Percentiles rank a stretch among this genome's conserved stretches.
phyloP scores from a whole-genome alignment of 92 coral and sea anemone species.

The Zoanthus sociatus region DNA sequence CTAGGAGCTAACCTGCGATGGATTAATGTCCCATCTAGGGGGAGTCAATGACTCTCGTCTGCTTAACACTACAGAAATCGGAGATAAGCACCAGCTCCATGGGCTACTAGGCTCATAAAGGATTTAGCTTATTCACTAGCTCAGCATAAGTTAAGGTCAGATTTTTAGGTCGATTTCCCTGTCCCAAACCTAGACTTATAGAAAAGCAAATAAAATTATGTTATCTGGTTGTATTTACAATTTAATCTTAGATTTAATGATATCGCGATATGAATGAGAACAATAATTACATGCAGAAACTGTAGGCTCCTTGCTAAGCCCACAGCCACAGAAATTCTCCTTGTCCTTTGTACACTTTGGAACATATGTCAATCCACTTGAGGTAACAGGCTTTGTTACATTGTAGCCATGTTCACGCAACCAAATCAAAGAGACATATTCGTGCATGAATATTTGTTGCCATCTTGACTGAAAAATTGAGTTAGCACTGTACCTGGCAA shows the following conservation, averaged over 20 bases:
- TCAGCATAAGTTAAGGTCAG: no score
- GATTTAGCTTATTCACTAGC: no score
- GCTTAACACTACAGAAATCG: no score
- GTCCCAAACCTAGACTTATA: not conserved
- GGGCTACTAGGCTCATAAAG: no score
- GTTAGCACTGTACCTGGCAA: constrained; percentile 31
- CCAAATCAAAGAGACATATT: constrained; percentile 37
- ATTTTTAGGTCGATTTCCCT: not conserved
- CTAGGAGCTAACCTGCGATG: no score
- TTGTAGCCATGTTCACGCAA: constrained; percentile 41
- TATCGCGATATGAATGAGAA: constrained; percentile 15
- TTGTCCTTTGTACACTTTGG: constrained; percentile 10
- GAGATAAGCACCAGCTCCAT: no score
- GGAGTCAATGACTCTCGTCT: no score
- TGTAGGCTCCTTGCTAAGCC: constrained; percentile 9
- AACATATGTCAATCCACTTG: constrained; percentile 27
- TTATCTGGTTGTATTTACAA: not conserved
- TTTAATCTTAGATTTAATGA: constrained; percentile 19
- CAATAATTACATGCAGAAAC: constrained; percentile 28
- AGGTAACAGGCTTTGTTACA: constrained; percentile 27
- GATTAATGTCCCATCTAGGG: no score
- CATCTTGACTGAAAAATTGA: constrained; percentile 25
- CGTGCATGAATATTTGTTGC: constrained; percentile 42
- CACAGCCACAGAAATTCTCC: constrained; percentile 44
- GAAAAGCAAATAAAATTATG: not conserved